Percentiles rank a stretch among this genome's conserved stretches.
Evolutionary conservation across 1,140 invertebrate genomes (phyloP).

Genomic region (Drosophila kikkawai): DNA sequence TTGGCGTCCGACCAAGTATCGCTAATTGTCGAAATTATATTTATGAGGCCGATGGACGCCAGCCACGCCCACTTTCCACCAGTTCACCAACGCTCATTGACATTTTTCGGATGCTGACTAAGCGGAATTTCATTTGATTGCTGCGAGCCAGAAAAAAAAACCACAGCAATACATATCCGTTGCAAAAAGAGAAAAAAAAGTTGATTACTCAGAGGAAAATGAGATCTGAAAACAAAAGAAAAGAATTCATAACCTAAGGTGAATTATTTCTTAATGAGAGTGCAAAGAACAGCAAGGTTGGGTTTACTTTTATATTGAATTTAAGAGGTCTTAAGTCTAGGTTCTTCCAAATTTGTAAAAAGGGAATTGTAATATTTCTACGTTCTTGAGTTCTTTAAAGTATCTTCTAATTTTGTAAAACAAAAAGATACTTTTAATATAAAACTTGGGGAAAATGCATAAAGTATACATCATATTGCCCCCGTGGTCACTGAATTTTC

Average conservation of each 20-base stretch:
- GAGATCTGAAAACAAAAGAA: conserved; percentile 14
- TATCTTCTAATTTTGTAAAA: too few relatives aligned
- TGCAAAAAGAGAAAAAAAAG: conserved; percentile 10
- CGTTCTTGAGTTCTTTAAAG: too few relatives aligned
- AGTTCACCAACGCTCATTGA: conserved; percentile 45
- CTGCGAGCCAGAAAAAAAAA: conserved; percentile 17
- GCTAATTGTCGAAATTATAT: conserved; percentile 65
- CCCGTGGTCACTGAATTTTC: conserved; percentile 18
- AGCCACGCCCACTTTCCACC: conserved; percentile 28
- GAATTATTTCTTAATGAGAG: conserved; percentile 10
- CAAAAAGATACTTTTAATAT: too few relatives aligned
- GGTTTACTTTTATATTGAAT: neutral
- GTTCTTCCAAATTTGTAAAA: neutral
- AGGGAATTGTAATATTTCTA: neutral
- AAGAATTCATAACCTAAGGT: conserved; percentile 8
- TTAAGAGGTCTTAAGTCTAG: neutral
- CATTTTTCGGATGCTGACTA: conserved; percentile 59
- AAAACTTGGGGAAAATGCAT: neutral
- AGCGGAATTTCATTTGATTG: conserved; percentile 36
- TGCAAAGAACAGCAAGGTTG: neutral
- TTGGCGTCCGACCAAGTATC: conserved; percentile 35
- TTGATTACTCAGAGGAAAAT: conserved; percentile 18
- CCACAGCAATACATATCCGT: conserved; percentile 32
- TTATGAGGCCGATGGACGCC: conserved; percentile 37
- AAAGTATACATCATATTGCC: neutral